Evolutionary conservation across 2,888 invertebrate species (phyloP), one percentile per base, ranked within the genome.

Genomic region (Helicoverpa assulta): DNA sequence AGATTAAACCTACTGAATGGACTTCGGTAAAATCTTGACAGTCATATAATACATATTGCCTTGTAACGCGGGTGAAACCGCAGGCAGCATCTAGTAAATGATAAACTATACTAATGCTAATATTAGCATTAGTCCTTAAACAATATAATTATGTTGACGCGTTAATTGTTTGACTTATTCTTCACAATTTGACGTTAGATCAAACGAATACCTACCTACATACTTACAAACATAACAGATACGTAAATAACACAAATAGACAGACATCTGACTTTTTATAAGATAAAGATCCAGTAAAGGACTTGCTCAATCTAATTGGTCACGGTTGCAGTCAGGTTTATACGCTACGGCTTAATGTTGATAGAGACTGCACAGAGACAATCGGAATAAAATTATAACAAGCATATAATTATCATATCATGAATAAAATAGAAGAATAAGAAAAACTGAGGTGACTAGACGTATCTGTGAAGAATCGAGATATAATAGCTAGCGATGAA

Each of bases 231-330:
- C 5, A 61, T 16, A 52, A 55, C 14, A 50, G 12, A 33, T 33
- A 10, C 8, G 14, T 52, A 26, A 62, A 3, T 12, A 16, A 37
- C 54, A 57, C 21, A 51, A 59, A 62, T 52, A 19, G 8, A 43
- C 33, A 57, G 16, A 37, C 12, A 5, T 50, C 26, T 10, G 26
- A 55, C 21, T 47, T 76, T 72, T 67, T 26, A 52, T 56, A 63
- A 19, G 56, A 51, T 72, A 62, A 66, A 55, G 51, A 55, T 78
- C 62, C n/a, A 50, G 7, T 18, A 62, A 37, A 53, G 19, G 52
- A 60, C 33, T 77, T 57, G 57, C 57, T 60, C 62, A 63, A 67
- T 57, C 26, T 60, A 60, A 61, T 67, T 73, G 63, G 60, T 55
- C 53, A 58, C 54, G 51, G 19, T 57, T 63, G 43, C 21, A 60